These are phyloP conservation scores for Calypte anna DNA, from an alignment of 2,113 vertebrate genomes.

Conservation along the genomic window DNA sequence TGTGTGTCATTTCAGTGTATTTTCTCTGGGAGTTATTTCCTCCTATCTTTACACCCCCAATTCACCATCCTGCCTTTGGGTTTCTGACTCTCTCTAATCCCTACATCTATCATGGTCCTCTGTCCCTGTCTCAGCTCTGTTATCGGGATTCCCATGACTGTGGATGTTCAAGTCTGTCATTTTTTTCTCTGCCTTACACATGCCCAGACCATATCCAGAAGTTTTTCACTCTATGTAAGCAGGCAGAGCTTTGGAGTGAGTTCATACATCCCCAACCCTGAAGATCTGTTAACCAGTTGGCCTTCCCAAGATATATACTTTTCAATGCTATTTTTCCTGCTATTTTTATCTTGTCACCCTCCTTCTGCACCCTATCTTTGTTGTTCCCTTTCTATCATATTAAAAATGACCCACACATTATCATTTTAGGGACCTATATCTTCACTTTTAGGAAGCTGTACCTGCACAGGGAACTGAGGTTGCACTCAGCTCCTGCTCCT, in stretches of 20 bases:
- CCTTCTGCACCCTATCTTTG: not conserved
- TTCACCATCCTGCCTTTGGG: not conserved
- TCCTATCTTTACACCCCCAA: not conserved
- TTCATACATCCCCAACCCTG: not conserved
- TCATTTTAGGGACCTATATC: not conserved
- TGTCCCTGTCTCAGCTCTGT: not conserved
- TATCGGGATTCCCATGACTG: not conserved
- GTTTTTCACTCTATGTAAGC: not conserved
- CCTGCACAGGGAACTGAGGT: not conserved
- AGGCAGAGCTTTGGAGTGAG: not conserved
- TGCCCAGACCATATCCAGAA: not conserved
- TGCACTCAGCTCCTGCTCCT: not conserved
- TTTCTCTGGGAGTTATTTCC: not conserved
- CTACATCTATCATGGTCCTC: not conserved
- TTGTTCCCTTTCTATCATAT: not conserved
- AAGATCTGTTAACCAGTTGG: not conserved
- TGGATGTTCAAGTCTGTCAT: not conserved
- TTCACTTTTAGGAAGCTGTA: not conserved
- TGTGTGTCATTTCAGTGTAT: fast-evolving
- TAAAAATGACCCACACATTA: not conserved
- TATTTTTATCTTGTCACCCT: not conserved
- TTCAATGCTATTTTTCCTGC: not conserved
- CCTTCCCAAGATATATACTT: not conserved
- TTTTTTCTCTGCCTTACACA: not conserved
- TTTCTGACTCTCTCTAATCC: not conserved